phyloP scores from a whole-genome alignment of 2,797 vertebrate genomes.

The Anas bahamensis region DNA sequence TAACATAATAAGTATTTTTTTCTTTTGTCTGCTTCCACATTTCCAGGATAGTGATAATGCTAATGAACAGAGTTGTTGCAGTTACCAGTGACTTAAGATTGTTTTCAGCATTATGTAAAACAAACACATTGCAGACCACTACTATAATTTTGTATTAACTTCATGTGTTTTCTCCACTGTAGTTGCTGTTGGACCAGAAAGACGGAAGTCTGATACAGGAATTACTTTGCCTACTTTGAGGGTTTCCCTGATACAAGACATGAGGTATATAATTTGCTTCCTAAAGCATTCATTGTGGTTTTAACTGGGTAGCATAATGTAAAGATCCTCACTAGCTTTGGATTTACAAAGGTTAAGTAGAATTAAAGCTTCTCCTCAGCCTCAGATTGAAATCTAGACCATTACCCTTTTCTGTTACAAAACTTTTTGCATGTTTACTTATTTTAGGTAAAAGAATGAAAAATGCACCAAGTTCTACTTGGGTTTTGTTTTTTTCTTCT shows the following conservation, averaged over 20 bases:
- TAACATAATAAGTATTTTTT: neutral
- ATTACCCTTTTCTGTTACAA: neutral
- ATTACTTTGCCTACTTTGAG: constrained; percentile 81
- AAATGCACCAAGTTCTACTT: neutral
- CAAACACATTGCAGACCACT: neutral
- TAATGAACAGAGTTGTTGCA: neutral
- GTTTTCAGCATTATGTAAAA: neutral
- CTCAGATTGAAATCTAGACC: neutral
- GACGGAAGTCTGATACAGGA: constrained; percentile 84
- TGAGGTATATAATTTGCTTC: constrained; percentile 83
- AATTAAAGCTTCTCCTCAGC: neutral
- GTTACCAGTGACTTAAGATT: neutral
- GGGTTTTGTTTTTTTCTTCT: neutral
- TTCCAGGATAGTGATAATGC: neutral
- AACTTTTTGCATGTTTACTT: neutral
- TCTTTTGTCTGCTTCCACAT: neutral
- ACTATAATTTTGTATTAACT: constrained; percentile 31
- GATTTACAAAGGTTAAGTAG: neutral
- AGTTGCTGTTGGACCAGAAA: constrained; percentile 86
- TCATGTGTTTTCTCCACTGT: constrained; percentile 18
- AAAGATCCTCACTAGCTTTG: neutral
- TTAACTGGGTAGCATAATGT: neutral
- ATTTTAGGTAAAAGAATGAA: neutral
- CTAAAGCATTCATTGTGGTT: neutral
- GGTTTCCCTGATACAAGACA: constrained; percentile 92